Evolutionary conservation across 2,113 vertebrate species (phyloP).

Genomic region (Hippocampus mohnikei): DNA sequence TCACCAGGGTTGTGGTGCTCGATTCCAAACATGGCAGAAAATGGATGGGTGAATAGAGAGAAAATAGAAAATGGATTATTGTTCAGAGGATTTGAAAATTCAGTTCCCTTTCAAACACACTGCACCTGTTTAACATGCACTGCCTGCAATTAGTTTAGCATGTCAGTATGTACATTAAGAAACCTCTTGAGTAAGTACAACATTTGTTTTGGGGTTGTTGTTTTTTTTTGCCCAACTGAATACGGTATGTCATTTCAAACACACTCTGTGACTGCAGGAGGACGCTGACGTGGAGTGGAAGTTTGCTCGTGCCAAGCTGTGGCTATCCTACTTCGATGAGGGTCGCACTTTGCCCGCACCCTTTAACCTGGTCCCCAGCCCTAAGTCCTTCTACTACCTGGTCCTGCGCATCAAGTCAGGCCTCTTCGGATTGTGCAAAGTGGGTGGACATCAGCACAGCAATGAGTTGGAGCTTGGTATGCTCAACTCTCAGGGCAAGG

Average conservation of each 20-base stretch:
- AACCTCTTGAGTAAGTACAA: not conserved
- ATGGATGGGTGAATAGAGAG: not conserved
- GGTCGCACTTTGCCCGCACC: constrained; percentile 92
- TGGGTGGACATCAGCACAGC: constrained; percentile 82
- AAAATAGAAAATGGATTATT: not conserved
- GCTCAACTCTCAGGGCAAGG: constrained; percentile 86
- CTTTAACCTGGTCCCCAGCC: constrained; percentile 95
- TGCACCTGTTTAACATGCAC: not conserved
- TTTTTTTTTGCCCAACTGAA: not conserved
- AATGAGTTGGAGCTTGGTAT: constrained; percentile 93
- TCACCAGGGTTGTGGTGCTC: not conserved
- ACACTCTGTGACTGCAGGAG: constrained; percentile 72
- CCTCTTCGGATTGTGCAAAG: constrained; percentile 89
- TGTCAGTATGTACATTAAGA: not conserved
- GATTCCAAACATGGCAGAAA: not conserved
- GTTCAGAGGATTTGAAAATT: not conserved
- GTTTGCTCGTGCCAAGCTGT: constrained; percentile 94
- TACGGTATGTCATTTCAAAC: not conserved
- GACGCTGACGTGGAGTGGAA: constrained; percentile 98
- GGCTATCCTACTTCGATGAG: constrained; percentile 97
- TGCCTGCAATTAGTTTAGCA: not conserved
- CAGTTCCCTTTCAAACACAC: not conserved
- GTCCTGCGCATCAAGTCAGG: constrained; percentile 88
- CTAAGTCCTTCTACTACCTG: constrained; percentile 97
- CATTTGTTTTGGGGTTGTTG: not conserved